Percentiles rank a stretch among this genome's conserved stretches.
These are phyloP conservation scores for Eueremaeus valkanovi DNA, from an alignment of 2,888 invertebrate genomes.

Conservation along the genomic window DNA sequence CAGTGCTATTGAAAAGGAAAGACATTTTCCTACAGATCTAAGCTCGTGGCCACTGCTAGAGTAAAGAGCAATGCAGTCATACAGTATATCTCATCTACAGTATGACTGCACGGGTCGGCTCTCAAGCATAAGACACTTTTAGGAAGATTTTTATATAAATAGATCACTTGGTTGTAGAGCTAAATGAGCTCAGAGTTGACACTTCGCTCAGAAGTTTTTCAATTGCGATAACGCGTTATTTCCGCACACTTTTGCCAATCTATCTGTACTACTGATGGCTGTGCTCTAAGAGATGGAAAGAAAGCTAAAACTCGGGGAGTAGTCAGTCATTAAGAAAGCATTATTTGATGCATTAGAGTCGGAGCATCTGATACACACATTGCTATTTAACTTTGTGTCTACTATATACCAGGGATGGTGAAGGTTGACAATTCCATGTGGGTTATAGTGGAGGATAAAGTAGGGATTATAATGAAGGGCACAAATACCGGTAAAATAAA, in stretches of 20 bases:
- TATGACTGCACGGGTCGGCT: background rate
- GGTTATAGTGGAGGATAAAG: too few species aligned
- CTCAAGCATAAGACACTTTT: background rate
- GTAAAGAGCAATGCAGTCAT: too few species aligned
- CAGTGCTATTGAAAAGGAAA: constrained; percentile 13
- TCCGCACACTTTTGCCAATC: background rate
- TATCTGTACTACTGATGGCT: background rate
- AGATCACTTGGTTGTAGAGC: background rate
- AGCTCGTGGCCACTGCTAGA: background rate
- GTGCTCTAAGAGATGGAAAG: background rate
- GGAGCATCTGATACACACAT: constrained; percentile 23
- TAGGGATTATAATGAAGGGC: too few species aligned
- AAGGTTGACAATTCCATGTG: too few species aligned
- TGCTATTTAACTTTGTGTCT: constrained; percentile 33
- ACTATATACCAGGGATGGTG: too few species aligned
- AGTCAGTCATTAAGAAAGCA: constrained; percentile 29
- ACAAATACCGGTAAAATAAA: too few species aligned
- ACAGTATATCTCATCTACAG: too few species aligned
- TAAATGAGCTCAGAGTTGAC: background rate
- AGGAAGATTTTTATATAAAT: background rate
- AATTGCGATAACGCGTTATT: constrained; percentile 10
- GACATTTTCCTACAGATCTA: background rate
- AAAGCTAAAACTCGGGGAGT: constrained; percentile 28
- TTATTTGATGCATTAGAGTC: constrained; percentile 30
- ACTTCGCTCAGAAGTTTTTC: background rate